Conservation (phyloP, 2,888 invertebrate genomes). For the Tenthredo mesomela region DNA sequence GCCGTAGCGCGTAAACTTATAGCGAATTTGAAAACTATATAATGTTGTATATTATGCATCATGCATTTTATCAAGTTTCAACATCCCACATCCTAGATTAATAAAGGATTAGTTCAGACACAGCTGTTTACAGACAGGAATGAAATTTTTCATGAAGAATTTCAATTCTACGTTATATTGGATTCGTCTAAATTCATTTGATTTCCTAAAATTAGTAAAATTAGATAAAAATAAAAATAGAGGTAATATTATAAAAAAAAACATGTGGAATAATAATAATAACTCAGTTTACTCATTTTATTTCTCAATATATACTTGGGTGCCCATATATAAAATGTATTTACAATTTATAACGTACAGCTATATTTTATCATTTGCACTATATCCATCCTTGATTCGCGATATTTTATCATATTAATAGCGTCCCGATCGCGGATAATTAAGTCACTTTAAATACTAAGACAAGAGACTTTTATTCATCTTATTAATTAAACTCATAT, state of each 20-base stretch:
- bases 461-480: not conserved
- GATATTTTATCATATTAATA: not conserved
- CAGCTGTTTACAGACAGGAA: not conserved
- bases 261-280: not conserved
- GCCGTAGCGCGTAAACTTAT: not conserved
- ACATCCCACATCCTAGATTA: not conserved
- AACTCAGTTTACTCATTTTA: constrained; percentile 14
- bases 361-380: not conserved
- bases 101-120: not conserved
- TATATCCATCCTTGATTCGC: not conserved
- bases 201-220: not conserved
- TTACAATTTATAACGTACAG: constrained; percentile 36
- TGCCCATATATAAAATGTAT: constrained; percentile 37
- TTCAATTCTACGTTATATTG: not conserved
- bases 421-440: not conserved
- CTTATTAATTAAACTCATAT: not conserved
- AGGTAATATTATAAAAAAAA: not conserved
- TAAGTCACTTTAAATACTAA: not conserved
- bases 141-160: not conserved
- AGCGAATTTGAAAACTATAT: not conserved
- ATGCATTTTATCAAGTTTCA: not conserved
- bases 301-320: constrained; percentile 24
- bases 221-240: not conserved
- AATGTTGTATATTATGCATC: not conserved
- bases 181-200: not conserved